Evolutionary conservation across 2,888 invertebrate species (phyloP).

Genomic region (Papilio protenor): DNA sequence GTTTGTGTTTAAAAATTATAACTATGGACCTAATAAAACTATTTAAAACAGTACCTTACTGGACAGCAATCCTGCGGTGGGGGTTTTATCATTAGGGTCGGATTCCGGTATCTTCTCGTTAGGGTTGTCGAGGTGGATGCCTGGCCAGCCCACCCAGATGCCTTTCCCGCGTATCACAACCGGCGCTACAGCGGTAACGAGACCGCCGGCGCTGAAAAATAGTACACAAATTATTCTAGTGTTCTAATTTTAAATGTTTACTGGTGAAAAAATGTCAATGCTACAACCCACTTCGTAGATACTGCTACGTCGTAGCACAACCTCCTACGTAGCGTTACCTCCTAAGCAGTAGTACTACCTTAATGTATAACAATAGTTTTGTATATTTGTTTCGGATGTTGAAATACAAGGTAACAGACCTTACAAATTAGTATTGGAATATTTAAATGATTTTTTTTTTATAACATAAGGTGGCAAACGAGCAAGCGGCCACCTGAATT

Average conservation of each 20-base stretch:
- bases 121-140: constrained; percentile 91
- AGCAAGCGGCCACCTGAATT: too few species aligned
- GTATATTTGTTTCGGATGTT: background rate
- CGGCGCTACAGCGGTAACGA: constrained; percentile 95
- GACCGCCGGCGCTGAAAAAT: constrained; percentile 90
- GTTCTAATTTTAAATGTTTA: background rate
- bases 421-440: background rate
- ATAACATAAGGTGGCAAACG: too few species aligned
- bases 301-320: background rate
- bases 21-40: background rate
- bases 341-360: background rate
- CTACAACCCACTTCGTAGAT: background rate
- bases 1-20: background rate
- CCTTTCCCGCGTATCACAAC: constrained; percentile 93
- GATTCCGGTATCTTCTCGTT: constrained; percentile 93
- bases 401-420: background rate
- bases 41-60: constrained; percentile 85
- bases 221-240: background rate
- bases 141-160: constrained; percentile 97
- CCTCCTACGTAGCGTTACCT: background rate
- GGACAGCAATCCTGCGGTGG: constrained; percentile 93
- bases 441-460: too few species aligned
- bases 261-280: background rate
- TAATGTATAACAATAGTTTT: background rate
- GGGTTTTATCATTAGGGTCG: constrained; percentile 92